These are phyloP conservation scores for Drusus annulatus DNA, from an alignment of 1,140 invertebrate species.

Conservation along the genomic window DNA sequence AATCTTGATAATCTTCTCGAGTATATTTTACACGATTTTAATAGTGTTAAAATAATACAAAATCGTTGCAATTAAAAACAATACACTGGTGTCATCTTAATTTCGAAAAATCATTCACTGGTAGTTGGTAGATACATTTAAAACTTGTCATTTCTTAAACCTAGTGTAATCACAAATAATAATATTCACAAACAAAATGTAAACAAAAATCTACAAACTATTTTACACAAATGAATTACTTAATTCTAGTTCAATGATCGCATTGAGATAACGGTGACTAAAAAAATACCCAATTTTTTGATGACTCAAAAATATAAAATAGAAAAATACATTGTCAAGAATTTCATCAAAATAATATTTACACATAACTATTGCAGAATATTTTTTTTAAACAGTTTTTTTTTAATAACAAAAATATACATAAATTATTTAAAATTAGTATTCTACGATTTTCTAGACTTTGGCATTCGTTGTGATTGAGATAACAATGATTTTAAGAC, in stretches of 20 bases:
- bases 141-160: too few relatives aligned
- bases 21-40: too few relatives aligned
- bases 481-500: not conserved
- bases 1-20: too few relatives aligned
- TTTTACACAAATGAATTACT: not conserved
- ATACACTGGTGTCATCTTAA: too few relatives aligned
- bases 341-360: not conserved
- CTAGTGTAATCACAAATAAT: too few relatives aligned
- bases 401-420: not conserved
- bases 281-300: conserved; percentile 9
- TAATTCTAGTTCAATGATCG: not conserved
- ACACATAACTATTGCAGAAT: conserved; percentile 1
- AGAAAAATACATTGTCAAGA: not conserved
- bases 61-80: too few relatives aligned
- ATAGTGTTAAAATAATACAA: too few relatives aligned
- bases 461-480: conserved; percentile 24
- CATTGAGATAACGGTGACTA: conserved; percentile 1
- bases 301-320: not conserved
- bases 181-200: not conserved
- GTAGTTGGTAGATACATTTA: too few relatives aligned
- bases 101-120: too few relatives aligned
- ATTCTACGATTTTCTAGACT: conserved; percentile 25
- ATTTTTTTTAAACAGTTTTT: not conserved
- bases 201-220: not conserved
- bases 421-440: conserved; percentile 12